phyloP scores from a whole-genome alignment of 2,797 vertebrate species.

The Anolis apletophallus region DNA sequence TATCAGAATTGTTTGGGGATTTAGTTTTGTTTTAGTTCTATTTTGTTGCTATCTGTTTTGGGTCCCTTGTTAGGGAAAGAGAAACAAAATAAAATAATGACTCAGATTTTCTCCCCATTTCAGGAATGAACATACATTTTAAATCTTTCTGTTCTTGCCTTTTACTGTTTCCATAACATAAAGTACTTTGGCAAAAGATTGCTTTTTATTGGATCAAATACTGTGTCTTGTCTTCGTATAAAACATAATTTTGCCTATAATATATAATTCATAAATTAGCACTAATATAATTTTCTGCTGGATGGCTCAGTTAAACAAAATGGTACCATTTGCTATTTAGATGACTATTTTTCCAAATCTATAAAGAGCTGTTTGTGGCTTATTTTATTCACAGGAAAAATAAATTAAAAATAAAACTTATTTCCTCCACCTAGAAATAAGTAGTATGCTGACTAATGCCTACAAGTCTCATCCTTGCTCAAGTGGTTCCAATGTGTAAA shows the following conservation, averaged over 20 bases:
- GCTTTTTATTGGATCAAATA: background rate
- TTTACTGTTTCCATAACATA: background rate
- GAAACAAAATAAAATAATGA: no score
- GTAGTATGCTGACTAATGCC: conserved; percentile 29
- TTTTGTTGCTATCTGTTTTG: no score
- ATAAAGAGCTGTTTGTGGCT: background rate
- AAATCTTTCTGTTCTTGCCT: background rate
- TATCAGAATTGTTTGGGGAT: no score
- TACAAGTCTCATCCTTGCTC: conserved; percentile 56
- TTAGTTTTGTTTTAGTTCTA: no score
- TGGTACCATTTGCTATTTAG: background rate
- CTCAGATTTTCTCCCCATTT: no score
- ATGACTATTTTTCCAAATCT: background rate
- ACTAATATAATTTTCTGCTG: background rate
- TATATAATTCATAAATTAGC: conserved; percentile 17
- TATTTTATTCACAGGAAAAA: background rate
- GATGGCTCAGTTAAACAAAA: conserved; percentile 18
- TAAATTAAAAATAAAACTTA: background rate
- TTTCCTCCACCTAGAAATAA: conserved; percentile 24
- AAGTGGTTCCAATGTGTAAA: conserved; percentile 36
- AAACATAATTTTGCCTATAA: background rate
- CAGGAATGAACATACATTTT: background rate
- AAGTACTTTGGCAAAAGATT: background rate
- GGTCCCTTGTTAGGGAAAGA: no score
- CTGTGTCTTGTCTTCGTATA: background rate